Evolutionary conservation across 1,140 invertebrate genomes (phyloP), one percentile per base, ranked within the genome.

Genomic region (Tribolium castaneum): DNA sequence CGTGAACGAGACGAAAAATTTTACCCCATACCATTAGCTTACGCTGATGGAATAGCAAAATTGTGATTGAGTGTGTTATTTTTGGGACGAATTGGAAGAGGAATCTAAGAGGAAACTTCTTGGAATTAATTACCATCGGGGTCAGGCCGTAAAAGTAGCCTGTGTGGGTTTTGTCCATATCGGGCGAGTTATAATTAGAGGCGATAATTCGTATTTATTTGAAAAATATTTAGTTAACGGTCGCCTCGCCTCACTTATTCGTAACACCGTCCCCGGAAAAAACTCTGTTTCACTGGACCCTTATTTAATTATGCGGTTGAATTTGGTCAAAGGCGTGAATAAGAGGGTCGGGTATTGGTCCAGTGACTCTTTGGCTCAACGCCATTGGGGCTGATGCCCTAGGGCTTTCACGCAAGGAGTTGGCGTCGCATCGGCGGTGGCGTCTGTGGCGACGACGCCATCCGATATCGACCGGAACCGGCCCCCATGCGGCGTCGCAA

Each of bases 391-490:
- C 12, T 59, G 49, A 16, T 56, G 52, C 54, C 74, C 50, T 22
- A 62, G 50, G 49, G 62, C 9, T 66, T 76, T 66, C 56, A 70
- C 62, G 39, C 62, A 49, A 59, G 73, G 62, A 49, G 39, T 66
- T 52, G 49, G 45, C 77, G 71, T 56, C 76, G 76, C 52, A 70
- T 35, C 14, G 76, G 39, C 76, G 70, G 50, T 30, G 76, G 51
- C 76, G 54, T 73, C 56, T 71, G 56, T 52, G 49, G 49, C 62
- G 35, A 35, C 59, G 75, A 71, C 75, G 75, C 75, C 75, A 34
- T 34, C 70, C 76, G 66, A 39, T 78, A 78, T 78, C 76, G 76
- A 78, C 70, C 70, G 25, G 70, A 66, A 77, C 75, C 19, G 66
- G 62, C 16, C 22, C 39, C 72, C 72, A 16, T 25, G 59, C 77